Percentiles rank a stretch among this genome's conserved stretches.
These are phyloP conservation scores for Lordiphosa andalusiaca DNA, from an alignment of 2,888 invertebrate genomes.

Conservation along the genomic window DNA sequence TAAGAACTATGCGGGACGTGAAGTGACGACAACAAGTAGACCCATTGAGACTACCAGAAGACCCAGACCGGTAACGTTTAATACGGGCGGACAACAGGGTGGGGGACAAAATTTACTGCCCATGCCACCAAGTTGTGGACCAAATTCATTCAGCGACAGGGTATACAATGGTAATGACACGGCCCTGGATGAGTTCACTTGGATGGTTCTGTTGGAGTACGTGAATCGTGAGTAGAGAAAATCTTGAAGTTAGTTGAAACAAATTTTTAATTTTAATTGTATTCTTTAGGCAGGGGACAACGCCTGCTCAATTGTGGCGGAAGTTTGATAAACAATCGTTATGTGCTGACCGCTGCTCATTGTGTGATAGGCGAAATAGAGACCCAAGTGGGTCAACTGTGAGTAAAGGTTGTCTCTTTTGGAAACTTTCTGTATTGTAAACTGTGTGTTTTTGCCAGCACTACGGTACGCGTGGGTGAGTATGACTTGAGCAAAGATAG, in stretches of 20 bases:
- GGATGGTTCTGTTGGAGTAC: conserved; percentile 86
- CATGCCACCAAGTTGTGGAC: conserved; percentile 73
- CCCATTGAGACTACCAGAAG: conserved; percentile 3
- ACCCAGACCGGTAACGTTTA: conserved; percentile 3
- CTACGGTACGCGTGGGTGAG: conserved; percentile 77
- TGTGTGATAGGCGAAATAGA: conserved; percentile 82
- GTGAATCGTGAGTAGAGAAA: conserved; percentile 82
- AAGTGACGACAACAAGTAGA: conserved; percentile 9
- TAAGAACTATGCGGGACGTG: conserved; percentile 32
- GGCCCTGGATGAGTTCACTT: conserved; percentile 85
- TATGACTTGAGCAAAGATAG: conserved; percentile 70
- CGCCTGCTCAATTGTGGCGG: conserved; percentile 84
- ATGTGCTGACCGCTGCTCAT: conserved; percentile 84
- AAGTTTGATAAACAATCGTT: conserved; percentile 84
- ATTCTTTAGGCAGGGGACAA: conserved; percentile 53
- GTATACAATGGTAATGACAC: conserved; percentile 84
- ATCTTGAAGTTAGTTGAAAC: neutral
- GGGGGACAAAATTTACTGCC: conserved; percentile 66
- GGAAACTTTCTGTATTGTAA: neutral
- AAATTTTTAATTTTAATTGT: neutral
- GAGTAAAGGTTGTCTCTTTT: conserved; percentile 52
- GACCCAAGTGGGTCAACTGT: conserved; percentile 82
- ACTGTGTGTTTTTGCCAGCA: neutral
- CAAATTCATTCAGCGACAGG: conserved; percentile 79
- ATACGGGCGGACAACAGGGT: conserved; percentile 34